These are phyloP conservation scores for Drosophila siamana DNA, from an alignment of 2,888 invertebrate genomes.

Conservation along the genomic window DNA sequence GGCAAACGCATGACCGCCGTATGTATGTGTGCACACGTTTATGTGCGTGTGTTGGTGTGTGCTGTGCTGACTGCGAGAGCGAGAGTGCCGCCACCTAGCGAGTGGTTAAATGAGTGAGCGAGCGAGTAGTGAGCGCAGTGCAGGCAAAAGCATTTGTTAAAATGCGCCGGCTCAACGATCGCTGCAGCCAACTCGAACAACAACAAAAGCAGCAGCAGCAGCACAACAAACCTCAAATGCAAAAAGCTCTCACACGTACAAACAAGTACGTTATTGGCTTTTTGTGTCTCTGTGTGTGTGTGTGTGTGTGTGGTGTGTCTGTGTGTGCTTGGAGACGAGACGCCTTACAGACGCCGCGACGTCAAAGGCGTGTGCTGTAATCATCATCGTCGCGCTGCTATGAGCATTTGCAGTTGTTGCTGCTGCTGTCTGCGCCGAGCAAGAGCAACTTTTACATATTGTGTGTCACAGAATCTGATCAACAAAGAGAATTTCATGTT, in stretches of 20 bases:
- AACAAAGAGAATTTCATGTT: slow-evolving; percentile 4
- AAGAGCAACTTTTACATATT: slow-evolving; percentile 20
- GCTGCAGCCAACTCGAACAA: slow-evolving; percentile 20
- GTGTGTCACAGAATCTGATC: slow-evolving; percentile 4
- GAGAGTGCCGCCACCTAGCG: slow-evolving; percentile 28
- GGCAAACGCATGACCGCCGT: slow-evolving; percentile 69
- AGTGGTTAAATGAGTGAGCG: slow-evolving; percentile 10
- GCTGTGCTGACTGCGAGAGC: slow-evolving; percentile 24
- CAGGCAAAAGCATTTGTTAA: slow-evolving; percentile 36
- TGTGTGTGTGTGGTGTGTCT: slow-evolving; percentile 23
- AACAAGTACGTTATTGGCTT: slow-evolving; percentile 2
- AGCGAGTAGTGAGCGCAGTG: slow-evolving; percentile 2
- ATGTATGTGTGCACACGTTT: slow-evolving; percentile 21
- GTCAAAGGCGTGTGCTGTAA: slow-evolving; percentile 58
- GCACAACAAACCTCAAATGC: slow-evolving; percentile 43
- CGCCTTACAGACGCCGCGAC: slow-evolving; percentile 67
- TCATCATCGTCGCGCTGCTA: slow-evolving; percentile 28
- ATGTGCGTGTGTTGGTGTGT: slow-evolving; percentile 19
- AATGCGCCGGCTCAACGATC: slow-evolving; percentile 78
- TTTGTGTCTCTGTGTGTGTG: slow-evolving; percentile 14
- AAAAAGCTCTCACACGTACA: slow-evolving; percentile 39
- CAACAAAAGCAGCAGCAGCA: slow-evolving; percentile 8
- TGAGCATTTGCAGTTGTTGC: slow-evolving; percentile 4
- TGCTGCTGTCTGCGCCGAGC: slow-evolving; percentile 17
- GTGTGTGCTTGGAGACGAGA: slow-evolving; percentile 57